Evolutionary conservation across 2,113 vertebrate genomes (phyloP), one percentile per base, ranked within the genome.

Genomic region (Acrocephalus arundinaceus): DNA sequence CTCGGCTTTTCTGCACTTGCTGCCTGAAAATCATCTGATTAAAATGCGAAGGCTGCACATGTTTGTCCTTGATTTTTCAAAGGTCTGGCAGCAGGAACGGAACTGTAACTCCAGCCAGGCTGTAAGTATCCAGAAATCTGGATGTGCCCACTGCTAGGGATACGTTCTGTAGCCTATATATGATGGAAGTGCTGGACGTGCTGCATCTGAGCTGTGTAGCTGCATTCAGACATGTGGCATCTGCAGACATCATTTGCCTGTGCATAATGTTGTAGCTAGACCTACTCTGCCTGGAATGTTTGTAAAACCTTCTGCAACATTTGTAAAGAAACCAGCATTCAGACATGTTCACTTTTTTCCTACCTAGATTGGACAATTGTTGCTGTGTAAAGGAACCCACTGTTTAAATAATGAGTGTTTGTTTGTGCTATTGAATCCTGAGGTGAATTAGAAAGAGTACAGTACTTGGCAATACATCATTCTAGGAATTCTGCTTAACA

Each of bases 341-440:
- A 31, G 52, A 48, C 3, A 3, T 31, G 13, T 46, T 87, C 4
- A 0, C 52, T 75, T 87, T 80, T 77, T 75, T 63, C 76, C 70
- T 87, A 7, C 51, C 16, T 81, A 67, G 85, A 79, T 68, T 61
- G 65, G n/a, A n/a, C 61, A 84, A 49, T 59, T 37, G n/a, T 71
- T 89, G 72, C 57, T 90, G 61, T 71, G 57, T 54, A 85, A 85
- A 72, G 66, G 58, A 92, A 28, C 84, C 73, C 1, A 33, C 84
- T 75, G 43, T 75, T 95, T 78, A 84, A 92, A 65, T 92, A 74
- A 83, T 93, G 65, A 63, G 15, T 81, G 31, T 85, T 37, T 95
- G 87, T 89, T 95, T 94, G 78, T 63, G 83, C 86, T 76, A 11
- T 73, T 94, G 86, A 92, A 90, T 82, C 83, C 76, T 93, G 88